Conservation (phyloP, 2,797 vertebrate genomes). For the Leontocebus nigricollis region DNA sequence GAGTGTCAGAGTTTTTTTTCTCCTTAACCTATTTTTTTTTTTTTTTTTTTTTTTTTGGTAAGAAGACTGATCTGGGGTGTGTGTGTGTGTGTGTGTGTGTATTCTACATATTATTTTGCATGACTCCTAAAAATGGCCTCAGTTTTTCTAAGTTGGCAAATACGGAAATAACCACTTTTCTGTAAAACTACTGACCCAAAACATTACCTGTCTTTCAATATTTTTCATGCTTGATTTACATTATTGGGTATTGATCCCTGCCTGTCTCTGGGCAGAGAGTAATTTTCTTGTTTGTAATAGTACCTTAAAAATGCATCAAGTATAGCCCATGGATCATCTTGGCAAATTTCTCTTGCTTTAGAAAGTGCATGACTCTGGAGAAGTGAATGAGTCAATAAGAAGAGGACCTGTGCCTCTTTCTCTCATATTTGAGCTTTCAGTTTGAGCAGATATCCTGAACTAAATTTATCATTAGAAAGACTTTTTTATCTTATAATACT, state of each 20-base stretch:
- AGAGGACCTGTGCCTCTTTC: not conserved
- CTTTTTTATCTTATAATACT: not conserved
- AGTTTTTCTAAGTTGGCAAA: not conserved
- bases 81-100: not conserved
- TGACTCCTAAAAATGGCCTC: not conserved
- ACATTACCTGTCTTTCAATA: not conserved
- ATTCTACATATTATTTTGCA: not conserved
- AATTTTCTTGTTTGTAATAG: slow-evolving; percentile 26
- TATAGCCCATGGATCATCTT: not conserved
- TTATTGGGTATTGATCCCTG: not conserved
- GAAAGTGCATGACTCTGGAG: not conserved
- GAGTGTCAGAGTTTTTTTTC: not conserved
- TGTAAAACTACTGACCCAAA: not conserved
- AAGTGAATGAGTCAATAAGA: not conserved
- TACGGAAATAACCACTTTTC: not conserved
- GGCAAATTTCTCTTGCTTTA: slow-evolving; percentile 37
- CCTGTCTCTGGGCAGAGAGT: not conserved
- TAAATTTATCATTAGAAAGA: slow-evolving; percentile 22
- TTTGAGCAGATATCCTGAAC: not conserved
- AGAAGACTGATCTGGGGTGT: not conserved
- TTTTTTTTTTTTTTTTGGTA: not conserved
- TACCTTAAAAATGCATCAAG: not conserved
- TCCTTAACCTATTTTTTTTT: not conserved
- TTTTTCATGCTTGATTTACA: not conserved
- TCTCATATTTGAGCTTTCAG: not conserved